phyloP scores from a whole-genome alignment of 2,113 vertebrate species.

The Hyperopisus bebe region DNA sequence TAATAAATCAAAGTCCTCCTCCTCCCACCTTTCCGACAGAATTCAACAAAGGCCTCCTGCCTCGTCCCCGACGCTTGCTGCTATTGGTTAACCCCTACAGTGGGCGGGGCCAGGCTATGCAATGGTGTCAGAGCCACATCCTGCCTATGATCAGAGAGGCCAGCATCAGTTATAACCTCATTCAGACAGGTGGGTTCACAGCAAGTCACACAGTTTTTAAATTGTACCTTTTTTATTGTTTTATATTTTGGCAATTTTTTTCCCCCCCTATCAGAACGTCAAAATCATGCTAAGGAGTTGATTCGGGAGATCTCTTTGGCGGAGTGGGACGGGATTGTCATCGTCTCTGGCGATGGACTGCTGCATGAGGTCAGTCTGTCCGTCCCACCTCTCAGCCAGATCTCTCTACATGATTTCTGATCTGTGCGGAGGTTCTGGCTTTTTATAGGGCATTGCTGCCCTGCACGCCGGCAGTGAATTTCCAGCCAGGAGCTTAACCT shows the following conservation, averaged over 20 bases:
- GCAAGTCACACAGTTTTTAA: not conserved
- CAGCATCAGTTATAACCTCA: constrained; percentile 83
- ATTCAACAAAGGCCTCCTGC: constrained; percentile 69
- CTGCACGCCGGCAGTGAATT: not conserved
- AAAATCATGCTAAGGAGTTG: constrained; percentile 79
- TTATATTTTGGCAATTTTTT: not conserved
- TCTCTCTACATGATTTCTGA: not conserved
- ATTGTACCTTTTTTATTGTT: not conserved
- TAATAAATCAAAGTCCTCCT: constrained; percentile 14
- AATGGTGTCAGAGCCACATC: constrained; percentile 78
- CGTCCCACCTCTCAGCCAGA: not conserved
- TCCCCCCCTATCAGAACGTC: constrained; percentile 61
- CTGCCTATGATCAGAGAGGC: constrained; percentile 84
- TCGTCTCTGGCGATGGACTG: constrained; percentile 79
- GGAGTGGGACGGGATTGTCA: constrained; percentile 83
- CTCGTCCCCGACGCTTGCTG: constrained; percentile 70
- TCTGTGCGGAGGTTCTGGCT: not conserved
- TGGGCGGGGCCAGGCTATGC: constrained; percentile 76
- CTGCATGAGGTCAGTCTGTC: constrained; percentile 67
- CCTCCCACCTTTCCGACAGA: constrained; percentile 49
- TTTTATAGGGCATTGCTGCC: not conserved
- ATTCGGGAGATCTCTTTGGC: constrained; percentile 68
- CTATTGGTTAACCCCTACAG: constrained; percentile 82
- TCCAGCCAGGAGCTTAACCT: not conserved
- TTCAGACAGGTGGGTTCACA: constrained; percentile 70